These are phyloP conservation scores for Bathynomus jamesi DNA, from an alignment of 1,140 invertebrate species.

Conservation along the genomic window DNA sequence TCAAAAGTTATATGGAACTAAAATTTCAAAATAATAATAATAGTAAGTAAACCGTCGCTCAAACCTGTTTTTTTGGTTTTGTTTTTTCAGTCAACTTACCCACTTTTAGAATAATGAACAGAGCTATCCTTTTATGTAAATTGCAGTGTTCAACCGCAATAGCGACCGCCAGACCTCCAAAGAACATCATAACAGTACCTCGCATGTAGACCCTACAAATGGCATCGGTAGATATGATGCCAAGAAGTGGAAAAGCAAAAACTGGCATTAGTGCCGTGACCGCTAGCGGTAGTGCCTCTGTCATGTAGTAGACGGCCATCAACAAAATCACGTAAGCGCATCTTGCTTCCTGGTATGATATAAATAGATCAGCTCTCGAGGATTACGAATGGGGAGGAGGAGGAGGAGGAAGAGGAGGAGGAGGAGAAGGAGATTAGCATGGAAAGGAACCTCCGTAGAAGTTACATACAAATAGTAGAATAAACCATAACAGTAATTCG, in stretches of 20 bases:
- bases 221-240: constrained; percentile 39
- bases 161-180: constrained; percentile 41
- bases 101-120: constrained; percentile 40
- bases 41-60: too few relatives aligned
- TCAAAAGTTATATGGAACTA: too few relatives aligned
- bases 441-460: too few relatives aligned
- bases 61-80: too few relatives aligned
- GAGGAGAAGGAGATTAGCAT: too few relatives aligned
- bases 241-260: constrained; percentile 44
- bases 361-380: too few relatives aligned
- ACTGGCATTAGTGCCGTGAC: constrained; percentile 47
- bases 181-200: constrained; percentile 27
- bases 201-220: constrained; percentile 25
- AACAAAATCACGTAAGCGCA: constrained; percentile 45
- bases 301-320: constrained; percentile 48
- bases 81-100: too few relatives aligned
- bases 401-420: too few relatives aligned
- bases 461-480: too few relatives aligned
- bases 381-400: too few relatives aligned
- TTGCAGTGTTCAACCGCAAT: constrained; percentile 43
- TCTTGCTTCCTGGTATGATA: constrained; percentile 40
- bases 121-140: constrained; percentile 42
- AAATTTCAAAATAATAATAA: too few relatives aligned
- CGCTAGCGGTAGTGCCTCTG: constrained; percentile 47
- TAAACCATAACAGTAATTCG: too few relatives aligned